These are phyloP conservation scores for Eupithecia inturbata DNA, from an alignment of 2,888 invertebrate genomes.

Conservation along the genomic window DNA sequence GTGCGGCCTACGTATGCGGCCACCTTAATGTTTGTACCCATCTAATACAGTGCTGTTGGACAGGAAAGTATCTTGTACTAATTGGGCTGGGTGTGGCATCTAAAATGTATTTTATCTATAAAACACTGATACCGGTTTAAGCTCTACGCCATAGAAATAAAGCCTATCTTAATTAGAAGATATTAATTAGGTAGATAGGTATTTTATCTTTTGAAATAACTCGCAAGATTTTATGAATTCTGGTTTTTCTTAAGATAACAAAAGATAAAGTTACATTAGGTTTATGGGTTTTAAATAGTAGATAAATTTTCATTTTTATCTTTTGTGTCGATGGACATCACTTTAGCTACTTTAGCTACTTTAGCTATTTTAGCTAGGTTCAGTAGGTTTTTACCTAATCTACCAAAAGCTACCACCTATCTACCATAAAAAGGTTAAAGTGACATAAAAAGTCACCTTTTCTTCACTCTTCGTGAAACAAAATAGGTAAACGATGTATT, in stretches of 20 bases:
- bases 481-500: neutral
- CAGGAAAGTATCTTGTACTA: neutral
- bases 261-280: neutral
- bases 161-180: constrained; percentile 19
- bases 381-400: neutral
- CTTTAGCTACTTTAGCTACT: neutral
- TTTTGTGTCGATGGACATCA: neutral
- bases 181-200: constrained; percentile 16
- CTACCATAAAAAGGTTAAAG: no score
- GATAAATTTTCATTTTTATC: neutral
- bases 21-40: neutral
- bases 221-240: neutral
- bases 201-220: constrained; percentile 14
- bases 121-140: constrained; percentile 1
- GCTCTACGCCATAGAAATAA: constrained; percentile 1
- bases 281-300: constrained; percentile 1
- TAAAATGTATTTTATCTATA: neutral
- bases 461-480: neutral
- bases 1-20: neutral
- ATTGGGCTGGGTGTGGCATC: neutral
- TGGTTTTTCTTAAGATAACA: neutral
- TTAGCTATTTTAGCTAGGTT: neutral
- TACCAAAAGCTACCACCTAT: neutral
- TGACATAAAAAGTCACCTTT: no score
- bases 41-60: neutral